Percentiles rank a stretch among this genome's conserved stretches.
These are phyloP conservation scores for Labeo rohita DNA, from an alignment of 2,113 vertebrate species.

Conservation along the genomic window DNA sequence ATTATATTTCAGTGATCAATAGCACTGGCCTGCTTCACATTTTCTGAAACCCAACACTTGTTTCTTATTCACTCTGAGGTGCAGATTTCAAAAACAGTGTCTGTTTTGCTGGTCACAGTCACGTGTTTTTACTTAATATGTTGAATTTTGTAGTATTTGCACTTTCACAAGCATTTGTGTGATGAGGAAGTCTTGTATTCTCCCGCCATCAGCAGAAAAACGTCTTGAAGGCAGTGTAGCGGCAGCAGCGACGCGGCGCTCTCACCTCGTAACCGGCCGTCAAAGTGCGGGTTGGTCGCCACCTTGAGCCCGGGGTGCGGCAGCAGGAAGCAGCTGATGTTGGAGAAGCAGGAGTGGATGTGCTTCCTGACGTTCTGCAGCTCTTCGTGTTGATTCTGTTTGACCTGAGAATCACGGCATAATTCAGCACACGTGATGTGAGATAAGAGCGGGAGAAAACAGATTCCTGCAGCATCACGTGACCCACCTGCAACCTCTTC, in stretches of 20 bases:
- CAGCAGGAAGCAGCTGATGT: slow-evolving; percentile 85
- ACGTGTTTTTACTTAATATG: no score
- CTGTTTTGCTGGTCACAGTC: no score
- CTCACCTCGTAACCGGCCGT: slow-evolving; percentile 80
- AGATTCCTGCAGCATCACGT: neutral
- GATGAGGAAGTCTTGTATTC: no score
- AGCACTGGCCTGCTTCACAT: neutral
- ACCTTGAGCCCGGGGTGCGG: slow-evolving; percentile 90
- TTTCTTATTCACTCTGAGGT: no score
- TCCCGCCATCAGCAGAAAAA: no score
- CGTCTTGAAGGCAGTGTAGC: no score
- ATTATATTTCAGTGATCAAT: neutral
- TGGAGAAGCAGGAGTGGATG: slow-evolving; percentile 89
- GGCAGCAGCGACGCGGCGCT: neutral
- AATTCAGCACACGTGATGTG: neutral
- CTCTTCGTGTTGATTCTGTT: slow-evolving; percentile 88
- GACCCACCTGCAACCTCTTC: slow-evolving; percentile 82
- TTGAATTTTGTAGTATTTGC: no score
- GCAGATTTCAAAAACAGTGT: no score
- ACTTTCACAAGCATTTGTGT: no score
- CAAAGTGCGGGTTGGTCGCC: slow-evolving; percentile 86
- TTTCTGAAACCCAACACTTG: no score
- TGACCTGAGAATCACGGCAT: slow-evolving; percentile 75
- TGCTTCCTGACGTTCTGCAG: slow-evolving; percentile 90
- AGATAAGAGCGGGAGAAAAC: neutral